Evolutionary conservation across 2,113 vertebrate genomes (phyloP).

Genomic region (Pyrgilauda ruficollis): DNA sequence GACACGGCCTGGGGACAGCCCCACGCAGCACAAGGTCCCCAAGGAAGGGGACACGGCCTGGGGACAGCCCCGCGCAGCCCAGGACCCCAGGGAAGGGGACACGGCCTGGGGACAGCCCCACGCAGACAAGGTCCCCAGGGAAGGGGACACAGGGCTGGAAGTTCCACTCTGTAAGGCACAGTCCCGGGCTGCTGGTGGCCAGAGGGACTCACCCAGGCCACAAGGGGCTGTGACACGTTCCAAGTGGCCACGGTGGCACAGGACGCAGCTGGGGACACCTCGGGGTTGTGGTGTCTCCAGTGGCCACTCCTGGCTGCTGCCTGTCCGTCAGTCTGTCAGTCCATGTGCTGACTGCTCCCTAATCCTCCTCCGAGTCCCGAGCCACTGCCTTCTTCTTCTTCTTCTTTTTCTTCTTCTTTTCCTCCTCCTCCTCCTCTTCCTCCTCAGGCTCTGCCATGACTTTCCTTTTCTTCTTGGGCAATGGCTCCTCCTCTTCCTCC

Average conservation of each 20-base stretch:
- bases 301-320: rapidly evolving
- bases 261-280: not conserved
- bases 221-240: rapidly evolving
- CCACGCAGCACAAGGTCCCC: not conserved
- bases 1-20: not conserved
- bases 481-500: not conserved
- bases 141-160: rapidly evolving
- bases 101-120: not conserved
- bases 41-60: rapidly evolving
- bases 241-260: rapidly evolving
- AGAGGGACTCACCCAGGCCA: not conserved
- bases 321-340: not conserved
- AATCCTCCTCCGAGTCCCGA: not conserved
- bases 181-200: not conserved
- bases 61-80: not conserved
- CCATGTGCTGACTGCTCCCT: rapidly evolving
- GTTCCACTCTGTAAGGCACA: not conserved
- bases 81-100: not conserved
- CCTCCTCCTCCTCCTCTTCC: not conserved
- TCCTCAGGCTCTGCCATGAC: rapidly evolving
- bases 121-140: not conserved
- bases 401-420: slow-evolving; percentile 23
- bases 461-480: slow-evolving; percentile 59
- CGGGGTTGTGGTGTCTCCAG: rapidly evolving
- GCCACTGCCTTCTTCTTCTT: slow-evolving; percentile 25